A percentile compares a stretch with the other conserved stretches of the same genome.
Evolutionary conservation across 2,888 invertebrate species (phyloP).

Genomic region (Tipula helvola): DNA sequence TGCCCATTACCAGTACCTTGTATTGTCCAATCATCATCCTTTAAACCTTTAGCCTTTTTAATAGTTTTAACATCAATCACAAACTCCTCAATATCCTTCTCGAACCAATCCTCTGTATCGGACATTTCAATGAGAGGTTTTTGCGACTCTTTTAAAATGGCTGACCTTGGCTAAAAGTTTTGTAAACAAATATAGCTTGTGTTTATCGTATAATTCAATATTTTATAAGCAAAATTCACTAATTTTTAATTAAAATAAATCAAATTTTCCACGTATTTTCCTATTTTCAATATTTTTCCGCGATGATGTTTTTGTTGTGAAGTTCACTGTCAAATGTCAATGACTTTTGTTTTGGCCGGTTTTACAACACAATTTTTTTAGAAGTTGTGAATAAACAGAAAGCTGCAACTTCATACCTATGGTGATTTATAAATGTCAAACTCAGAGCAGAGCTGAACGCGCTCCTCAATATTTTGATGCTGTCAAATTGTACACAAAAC

Average conservation of each 20-base stretch:
- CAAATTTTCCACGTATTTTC: background rate
- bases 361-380: background rate
- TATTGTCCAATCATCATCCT: background rate
- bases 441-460: background rate
- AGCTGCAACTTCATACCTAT: no score
- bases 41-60: background rate
- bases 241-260: background rate
- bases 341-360: background rate
- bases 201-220: background rate
- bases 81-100: slow-evolving; percentile 30
- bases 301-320: background rate
- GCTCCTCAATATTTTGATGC: background rate
- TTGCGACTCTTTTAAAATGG: background rate
- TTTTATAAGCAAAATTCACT: background rate
- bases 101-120: slow-evolving; percentile 30
- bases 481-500: background rate
- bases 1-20: background rate
- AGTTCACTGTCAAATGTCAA: background rate
- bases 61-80: slow-evolving; percentile 22
- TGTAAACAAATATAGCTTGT: background rate
- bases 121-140: slow-evolving; percentile 16
- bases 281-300: background rate
- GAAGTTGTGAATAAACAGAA: background rate
- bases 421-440: background rate
- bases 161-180: background rate